Percentiles rank a stretch among this genome's conserved stretches.
Conservation (phyloP, 2,888 invertebrate genomes). For the Lithophane leautieri region DNA sequence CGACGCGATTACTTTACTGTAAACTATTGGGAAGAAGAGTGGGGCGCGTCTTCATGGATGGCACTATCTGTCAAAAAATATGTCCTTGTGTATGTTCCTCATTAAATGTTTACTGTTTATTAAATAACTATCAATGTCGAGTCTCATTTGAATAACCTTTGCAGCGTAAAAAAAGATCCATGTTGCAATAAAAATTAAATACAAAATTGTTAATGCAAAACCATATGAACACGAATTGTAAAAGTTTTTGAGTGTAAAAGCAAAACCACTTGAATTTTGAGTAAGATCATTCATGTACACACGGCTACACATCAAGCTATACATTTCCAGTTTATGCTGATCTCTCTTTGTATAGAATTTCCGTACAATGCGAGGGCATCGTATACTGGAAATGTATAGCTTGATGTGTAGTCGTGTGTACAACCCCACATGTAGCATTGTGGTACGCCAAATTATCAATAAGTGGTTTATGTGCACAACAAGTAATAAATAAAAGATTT, state of each 20-base stretch:
- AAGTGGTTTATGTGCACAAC: background rate
- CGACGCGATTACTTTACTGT: too few relatives aligned
- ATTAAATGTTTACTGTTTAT: background rate
- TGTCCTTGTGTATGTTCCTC: background rate
- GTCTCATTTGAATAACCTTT: background rate
- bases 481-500: background rate
- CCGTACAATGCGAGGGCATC: too few relatives aligned
- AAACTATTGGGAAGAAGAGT: too few relatives aligned
- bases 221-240: background rate
- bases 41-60: too few relatives aligned
- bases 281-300: too few relatives aligned
- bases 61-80: background rate
- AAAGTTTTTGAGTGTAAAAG: background rate
- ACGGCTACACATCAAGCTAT: too few relatives aligned
- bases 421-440: background rate
- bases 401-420: too few relatives aligned
- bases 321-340: too few relatives aligned
- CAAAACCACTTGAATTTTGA: background rate
- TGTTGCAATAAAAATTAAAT: background rate
- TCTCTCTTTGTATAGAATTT: too few relatives aligned
- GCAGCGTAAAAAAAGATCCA: background rate
- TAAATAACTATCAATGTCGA: background rate
- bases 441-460: background rate
- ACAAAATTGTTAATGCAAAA: background rate
- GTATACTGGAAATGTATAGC: too few relatives aligned